Evolutionary conservation across 37 sponge, comb jelly and placozoan species (phyloP), one percentile per base, ranked within the genome.

Genomic region (Eunapius fragilis): DNA sequence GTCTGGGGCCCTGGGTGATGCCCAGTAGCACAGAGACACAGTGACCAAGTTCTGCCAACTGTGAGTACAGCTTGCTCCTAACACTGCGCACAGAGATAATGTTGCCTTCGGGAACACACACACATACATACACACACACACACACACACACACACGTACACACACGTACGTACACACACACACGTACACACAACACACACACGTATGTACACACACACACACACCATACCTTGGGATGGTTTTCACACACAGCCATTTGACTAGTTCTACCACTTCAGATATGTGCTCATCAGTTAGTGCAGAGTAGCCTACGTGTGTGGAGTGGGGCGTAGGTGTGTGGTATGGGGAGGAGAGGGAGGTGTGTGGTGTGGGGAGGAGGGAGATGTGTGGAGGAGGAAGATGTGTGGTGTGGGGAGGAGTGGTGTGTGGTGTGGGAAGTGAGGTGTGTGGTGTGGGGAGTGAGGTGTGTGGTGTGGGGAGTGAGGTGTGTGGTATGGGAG

Each of bases 11-110:
- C 3, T 83, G 71, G 30, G 77, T 32, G 13, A 71, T n/a, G 25
- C 33, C 47, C 68, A 92, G 49, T 3, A 89, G 50, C 26, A 85
- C 82, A 30, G 90, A 88, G 22, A 92, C 68, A 74, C 93, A 92
- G 80, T 92, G 93, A 31, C 93, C 93, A 3, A 92, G 34, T 24
- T 71, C 41, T 37, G 81, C 79, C 35, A 86, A 69, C 24, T 75
- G 35, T 11, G 37, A 25, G 45, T 79, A 50, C 6, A 88, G 58
- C 76, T 83, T 70, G 0, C 33, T 2, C 17, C 47, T 71, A 13
- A 32, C 25, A 36, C 88, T 88, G 77, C 6, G 24, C 14, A 25
- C 30, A 30, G 25, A 30, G 80, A 26, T 33, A 10, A n/a, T 67
- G n/a, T n/a, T n/a, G n/a, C n/a, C n/a, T n/a, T n/a, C n/a, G 67